Conservation (phyloP, 2,888 invertebrate species). For the Crocallis elinguaria region DNA sequence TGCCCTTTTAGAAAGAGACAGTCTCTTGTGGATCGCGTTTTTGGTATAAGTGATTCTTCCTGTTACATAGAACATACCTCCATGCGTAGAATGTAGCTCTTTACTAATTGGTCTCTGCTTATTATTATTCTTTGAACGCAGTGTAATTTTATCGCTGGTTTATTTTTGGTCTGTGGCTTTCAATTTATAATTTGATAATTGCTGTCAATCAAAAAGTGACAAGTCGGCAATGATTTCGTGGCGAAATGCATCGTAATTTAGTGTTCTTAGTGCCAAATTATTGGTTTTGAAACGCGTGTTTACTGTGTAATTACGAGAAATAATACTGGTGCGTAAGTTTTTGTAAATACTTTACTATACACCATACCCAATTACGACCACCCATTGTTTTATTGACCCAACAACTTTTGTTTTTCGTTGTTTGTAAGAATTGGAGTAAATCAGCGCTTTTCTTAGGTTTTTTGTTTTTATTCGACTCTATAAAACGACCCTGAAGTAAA, state of each 20-base stretch:
- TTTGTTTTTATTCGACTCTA: too few species aligned
- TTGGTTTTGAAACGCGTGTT: neutral
- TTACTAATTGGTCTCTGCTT: too few species aligned
- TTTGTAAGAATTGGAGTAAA: neutral
- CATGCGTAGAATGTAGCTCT: too few species aligned
- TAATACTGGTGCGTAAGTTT: conserved; percentile 13
- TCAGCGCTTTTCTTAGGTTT: neutral
- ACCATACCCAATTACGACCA: neutral
- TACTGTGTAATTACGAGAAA: conserved; percentile 2
- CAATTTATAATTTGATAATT: neutral
- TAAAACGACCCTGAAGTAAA: too few species aligned
- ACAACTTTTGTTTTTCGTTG: conserved; percentile 20
- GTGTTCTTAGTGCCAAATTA: conserved; percentile 10
- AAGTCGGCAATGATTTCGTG: conserved; percentile 33
- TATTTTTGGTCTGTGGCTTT: too few species aligned
- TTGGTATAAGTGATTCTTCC: too few species aligned
- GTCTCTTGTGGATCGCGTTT: too few species aligned
- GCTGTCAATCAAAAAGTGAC: conserved; percentile 7
- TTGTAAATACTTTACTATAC: neutral
- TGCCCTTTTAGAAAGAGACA: too few species aligned
- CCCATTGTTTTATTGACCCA: conserved; percentile 10
- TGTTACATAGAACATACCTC: too few species aligned
- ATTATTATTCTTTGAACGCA: too few species aligned
- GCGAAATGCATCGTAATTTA: conserved; percentile 26
- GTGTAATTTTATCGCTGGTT: too few species aligned